Evolutionary conservation across 2,888 invertebrate species (phyloP), one percentile per base, ranked within the genome.

Genomic region (Leistus spinibarbis): DNA sequence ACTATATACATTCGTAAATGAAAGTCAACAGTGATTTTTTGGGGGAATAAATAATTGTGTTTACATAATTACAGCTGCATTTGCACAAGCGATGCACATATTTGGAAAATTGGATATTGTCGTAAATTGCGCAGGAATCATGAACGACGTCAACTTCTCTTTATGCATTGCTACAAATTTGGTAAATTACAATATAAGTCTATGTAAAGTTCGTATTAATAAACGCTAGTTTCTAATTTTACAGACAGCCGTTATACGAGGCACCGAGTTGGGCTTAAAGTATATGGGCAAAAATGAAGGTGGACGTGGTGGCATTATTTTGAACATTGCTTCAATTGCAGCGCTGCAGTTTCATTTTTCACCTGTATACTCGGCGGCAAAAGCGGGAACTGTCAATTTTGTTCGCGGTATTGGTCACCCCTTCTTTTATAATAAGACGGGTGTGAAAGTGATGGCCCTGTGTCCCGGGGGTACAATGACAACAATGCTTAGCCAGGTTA

Each of bases 271-370:
- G 62, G 89, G 86, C 63, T 83, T 87, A 82, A 84, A 88, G 23
- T 85, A 87, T 78, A 87, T 89, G 87, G 84, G 88, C 16, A 86
- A 83, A 67, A 86, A 88, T 76, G 86, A 83, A 69, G 86, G 86
- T 0, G 88, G 88, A 0, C 82, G 82, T 22, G 90, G 91, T 13
- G 90, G 90, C 0, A 87, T 88, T 0, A 88, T 91, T 70, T 85
- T 91, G 7, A 91, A 91, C 80, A 82, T 90, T 17, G 86, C 89
- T 1, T 90, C 90, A 0, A 86, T 88, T 23, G 23, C 64, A 13
- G 64, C 24, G 9, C 20, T 64, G 0, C 2, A 2, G 20, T 20
- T 60, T 19, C 82, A 82, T 20, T 81, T 80, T 0, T 80, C 80
- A 60, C 86, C 86, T 0, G 80, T 85, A 74, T 86, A 86, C 78